These are phyloP conservation scores for Molanna angustata DNA, from an alignment of 2,888 invertebrate species.

Conservation along the genomic window DNA sequence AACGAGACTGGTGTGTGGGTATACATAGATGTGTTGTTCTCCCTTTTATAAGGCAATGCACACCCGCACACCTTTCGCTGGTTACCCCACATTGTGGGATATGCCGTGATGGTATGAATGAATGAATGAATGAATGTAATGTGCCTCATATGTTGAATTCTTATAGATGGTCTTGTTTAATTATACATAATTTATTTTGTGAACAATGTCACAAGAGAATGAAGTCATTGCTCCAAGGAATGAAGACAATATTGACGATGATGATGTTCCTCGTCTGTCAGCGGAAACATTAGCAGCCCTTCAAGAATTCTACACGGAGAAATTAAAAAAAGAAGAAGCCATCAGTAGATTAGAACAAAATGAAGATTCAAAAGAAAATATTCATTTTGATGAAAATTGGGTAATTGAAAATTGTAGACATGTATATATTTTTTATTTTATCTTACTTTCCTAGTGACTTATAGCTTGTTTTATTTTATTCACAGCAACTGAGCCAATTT, in stretches of 20 bases:
- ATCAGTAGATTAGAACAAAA: constrained; percentile 50
- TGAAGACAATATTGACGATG: constrained; percentile 52
- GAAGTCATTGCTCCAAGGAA: too few relatives aligned
- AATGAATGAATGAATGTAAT: too few relatives aligned
- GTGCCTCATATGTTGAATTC: too few relatives aligned
- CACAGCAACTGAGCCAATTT: constrained; percentile 94
- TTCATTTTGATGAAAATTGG: constrained; percentile 78
- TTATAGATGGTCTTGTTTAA: too few relatives aligned
- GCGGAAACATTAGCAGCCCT: constrained; percentile 70
- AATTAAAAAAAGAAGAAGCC: constrained; percentile 59
- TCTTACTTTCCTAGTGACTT: neutral
- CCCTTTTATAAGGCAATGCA: too few relatives aligned
- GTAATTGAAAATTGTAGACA: constrained; percentile 44
- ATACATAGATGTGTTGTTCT: too few relatives aligned
- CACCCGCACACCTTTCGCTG: too few relatives aligned
- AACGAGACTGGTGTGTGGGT: too few relatives aligned
- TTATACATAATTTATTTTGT: too few relatives aligned
- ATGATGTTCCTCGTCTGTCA: constrained; percentile 65
- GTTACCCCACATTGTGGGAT: too few relatives aligned
- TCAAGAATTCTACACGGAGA: constrained; percentile 74
- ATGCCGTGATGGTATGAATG: too few relatives aligned
- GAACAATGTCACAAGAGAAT: too few relatives aligned
- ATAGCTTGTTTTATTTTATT: constrained; percentile 33
- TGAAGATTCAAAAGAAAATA: constrained; percentile 47
- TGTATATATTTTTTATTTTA: constrained; percentile 13